phyloP scores from a whole-genome alignment of 1,140 invertebrate genomes.

The Drosophila mojavensis region DNA sequence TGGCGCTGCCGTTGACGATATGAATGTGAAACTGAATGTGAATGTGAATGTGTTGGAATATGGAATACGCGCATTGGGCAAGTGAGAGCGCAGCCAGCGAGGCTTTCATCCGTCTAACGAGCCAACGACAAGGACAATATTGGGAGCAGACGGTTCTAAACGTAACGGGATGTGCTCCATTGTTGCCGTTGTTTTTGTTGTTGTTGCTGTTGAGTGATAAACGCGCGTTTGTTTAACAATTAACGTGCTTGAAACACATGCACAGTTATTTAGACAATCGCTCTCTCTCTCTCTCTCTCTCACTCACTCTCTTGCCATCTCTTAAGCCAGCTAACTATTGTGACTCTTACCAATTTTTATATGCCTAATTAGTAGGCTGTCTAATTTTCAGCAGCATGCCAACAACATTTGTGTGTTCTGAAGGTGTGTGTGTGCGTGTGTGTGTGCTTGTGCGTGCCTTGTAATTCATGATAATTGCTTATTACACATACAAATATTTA shows the following conservation, averaged over 20 bases:
- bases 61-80: slow-evolving; percentile 32
- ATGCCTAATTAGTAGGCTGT: slow-evolving; percentile 56
- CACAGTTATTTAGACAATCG: slow-evolving; percentile 49
- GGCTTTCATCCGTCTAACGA: slow-evolving; percentile 67
- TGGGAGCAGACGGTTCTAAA: slow-evolving; percentile 39
- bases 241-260: slow-evolving; percentile 67
- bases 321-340: slow-evolving; percentile 15
- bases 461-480: slow-evolving; percentile 68
- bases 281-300: neutral
- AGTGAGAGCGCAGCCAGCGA: slow-evolving; percentile 40
- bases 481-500: slow-evolving; percentile 55
- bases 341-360: slow-evolving; percentile 55
- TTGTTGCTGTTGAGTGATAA: slow-evolving; percentile 59
- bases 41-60: slow-evolving; percentile 41
- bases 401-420: slow-evolving; percentile 2
- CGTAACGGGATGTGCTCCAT: slow-evolving; percentile 25
- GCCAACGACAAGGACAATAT: slow-evolving; percentile 65
- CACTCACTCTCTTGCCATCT: neutral
- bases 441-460: slow-evolving; percentile 23
- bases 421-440: slow-evolving; percentile 2
- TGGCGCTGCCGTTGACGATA: slow-evolving; percentile 49
- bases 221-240: slow-evolving; percentile 78
- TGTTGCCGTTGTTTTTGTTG: neutral
- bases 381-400: slow-evolving; percentile 33
- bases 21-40: slow-evolving; percentile 28